Evolutionary conservation across 2,797 vertebrate genomes (phyloP).

Genomic region (Holocentrus rufus): DNA sequence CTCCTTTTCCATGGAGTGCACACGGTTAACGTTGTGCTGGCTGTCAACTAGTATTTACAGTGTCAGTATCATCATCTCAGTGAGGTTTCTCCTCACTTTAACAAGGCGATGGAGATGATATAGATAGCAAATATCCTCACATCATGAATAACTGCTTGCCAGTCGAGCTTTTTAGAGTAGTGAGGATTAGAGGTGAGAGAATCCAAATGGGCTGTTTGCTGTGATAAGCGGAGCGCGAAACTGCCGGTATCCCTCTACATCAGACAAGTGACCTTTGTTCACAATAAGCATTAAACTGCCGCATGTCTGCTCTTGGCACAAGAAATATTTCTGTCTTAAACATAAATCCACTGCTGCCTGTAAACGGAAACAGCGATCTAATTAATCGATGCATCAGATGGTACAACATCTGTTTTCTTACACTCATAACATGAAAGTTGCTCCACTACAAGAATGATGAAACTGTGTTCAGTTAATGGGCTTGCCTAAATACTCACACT

Average conservation of each 20-base stretch:
- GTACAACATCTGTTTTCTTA: constrained; percentile 28
- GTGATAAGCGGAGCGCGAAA: background rate
- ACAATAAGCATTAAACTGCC: background rate
- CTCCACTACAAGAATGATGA: constrained; percentile 35
- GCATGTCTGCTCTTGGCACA: background rate
- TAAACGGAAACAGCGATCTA: background rate
- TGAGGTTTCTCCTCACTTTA: background rate
- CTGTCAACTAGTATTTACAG: background rate
- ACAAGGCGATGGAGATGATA: background rate
- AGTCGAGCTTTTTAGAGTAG: constrained; percentile 1
- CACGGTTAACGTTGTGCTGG: constrained; percentile 6
- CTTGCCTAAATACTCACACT: background rate
- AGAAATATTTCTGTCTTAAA: background rate
- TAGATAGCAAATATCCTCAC: background rate
- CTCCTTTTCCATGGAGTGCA: background rate
- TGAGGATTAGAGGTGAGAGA: constrained; percentile 7
- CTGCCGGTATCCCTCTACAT: background rate
- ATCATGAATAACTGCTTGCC: constrained; percentile 5
- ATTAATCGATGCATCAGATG: constrained; percentile 40
- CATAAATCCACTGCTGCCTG: background rate
- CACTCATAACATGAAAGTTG: constrained; percentile 14
- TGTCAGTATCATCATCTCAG: background rate
- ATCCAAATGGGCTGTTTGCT: constrained; percentile 3
- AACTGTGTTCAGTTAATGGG: background rate
- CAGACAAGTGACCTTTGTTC: background rate